Percentiles rank a stretch among this genome's conserved stretches.
Evolutionary conservation across 2,113 vertebrate genomes (phyloP).

Genomic region (Casuarius casuarius): DNA sequence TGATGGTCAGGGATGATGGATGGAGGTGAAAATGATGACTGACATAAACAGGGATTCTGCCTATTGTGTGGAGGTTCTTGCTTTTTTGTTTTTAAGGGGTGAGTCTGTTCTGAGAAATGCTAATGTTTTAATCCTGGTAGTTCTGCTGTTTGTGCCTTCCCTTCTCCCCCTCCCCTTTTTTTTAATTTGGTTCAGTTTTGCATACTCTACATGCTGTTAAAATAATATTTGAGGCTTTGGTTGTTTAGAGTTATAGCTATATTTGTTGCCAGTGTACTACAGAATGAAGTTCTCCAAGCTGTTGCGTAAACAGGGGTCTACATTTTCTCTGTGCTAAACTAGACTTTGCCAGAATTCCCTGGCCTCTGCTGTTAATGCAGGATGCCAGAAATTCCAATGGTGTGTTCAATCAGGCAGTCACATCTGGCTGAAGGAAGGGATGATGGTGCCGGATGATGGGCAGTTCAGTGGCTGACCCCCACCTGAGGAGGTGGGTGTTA

Average conservation of each 20-base stretch:
- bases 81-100: no score
- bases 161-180: not conserved
- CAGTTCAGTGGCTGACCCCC: not conserved
- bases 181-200: not conserved
- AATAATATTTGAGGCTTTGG: not conserved
- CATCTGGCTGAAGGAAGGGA: not conserved
- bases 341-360: not conserved
- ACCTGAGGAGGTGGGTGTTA: not conserved
- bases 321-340: not conserved
- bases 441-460: no score
- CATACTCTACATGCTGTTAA: not conserved
- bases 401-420: not conserved
- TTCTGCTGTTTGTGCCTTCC: not conserved
- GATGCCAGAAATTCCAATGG: not conserved
- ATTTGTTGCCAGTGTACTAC: not conserved
- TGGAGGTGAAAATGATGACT: not conserved
- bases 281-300: not conserved
- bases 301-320: not conserved
- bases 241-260: not conserved
- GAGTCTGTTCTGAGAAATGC: not conserved
- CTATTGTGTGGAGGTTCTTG: not conserved
- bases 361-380: not conserved
- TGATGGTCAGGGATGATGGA: not conserved
- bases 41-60: not conserved
- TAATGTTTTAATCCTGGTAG: not conserved